Evolutionary conservation across 2,797 vertebrate species (phyloP).

Genomic region (Acrossocheilus wenchowensis): DNA sequence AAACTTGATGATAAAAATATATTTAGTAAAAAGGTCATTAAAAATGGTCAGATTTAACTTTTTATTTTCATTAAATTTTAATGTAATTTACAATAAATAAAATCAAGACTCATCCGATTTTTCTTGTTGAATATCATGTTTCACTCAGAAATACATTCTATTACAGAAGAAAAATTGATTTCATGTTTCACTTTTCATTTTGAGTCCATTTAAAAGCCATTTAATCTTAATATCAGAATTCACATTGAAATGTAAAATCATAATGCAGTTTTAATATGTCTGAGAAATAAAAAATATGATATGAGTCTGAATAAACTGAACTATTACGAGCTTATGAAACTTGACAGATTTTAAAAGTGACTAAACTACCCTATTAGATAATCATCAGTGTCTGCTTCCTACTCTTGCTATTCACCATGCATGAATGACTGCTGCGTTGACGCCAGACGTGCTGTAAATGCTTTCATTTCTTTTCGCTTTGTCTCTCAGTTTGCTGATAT

Average conservation of each 20-base stretch:
- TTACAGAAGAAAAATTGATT: not conserved
- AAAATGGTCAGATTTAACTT: not conserved
- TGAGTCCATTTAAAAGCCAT: not conserved
- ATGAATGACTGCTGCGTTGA: not conserved
- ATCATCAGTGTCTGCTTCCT: conserved; percentile 12
- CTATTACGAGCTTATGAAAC: not conserved
- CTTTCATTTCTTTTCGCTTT: not conserved
- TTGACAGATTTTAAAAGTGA: conserved; percentile 13
- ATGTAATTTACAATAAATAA: not conserved
- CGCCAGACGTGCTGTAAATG: not conserved
- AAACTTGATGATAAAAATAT: not conserved
- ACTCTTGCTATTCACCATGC: conserved; percentile 12
- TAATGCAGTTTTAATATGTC: not conserved
- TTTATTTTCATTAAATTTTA: no score
- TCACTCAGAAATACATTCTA: not conserved
- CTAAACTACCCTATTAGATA: not conserved
- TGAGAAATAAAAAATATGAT: not conserved
- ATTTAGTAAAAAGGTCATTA: not conserved
- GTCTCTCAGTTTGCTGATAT: conserved; percentile 17
- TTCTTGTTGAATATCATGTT: not conserved
- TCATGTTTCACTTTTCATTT: not conserved
- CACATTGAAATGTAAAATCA: not conserved
- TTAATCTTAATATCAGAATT: conserved; percentile 4
- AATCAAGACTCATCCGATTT: not conserved
- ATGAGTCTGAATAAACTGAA: not conserved